Base-by-base conservation (phyloP, 1,140 invertebrate genomes). In the Drosophila rufa region DNA sequence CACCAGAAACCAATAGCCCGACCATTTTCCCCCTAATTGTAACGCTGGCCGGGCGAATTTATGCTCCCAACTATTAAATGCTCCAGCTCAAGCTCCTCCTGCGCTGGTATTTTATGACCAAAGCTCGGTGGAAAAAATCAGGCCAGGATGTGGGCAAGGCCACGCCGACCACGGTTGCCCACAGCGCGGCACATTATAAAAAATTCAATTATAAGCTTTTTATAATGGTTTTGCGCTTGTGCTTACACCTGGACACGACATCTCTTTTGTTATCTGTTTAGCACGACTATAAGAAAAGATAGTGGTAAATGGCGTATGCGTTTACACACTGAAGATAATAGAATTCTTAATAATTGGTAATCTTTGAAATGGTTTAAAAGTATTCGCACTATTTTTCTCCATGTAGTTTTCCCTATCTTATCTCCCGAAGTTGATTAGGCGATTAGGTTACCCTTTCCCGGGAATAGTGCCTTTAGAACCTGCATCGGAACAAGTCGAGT, bases 141-240 rank as follows among this genome's bases (percentile, higher is more conserved):
- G 40, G 19, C 46, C 27, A 48, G 43, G 65, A 57, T 68, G 48
- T 55, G 33, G 27, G n/a, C 62, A 27, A 22, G 38, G 27, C 36
- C 30, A 27, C 19, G 42, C n/a, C 43, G 3, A 30, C 64, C 42
- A 30, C 7, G 14, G 8, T 40, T 17, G 15, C 19, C n/a, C 6
- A 48, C 19, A 83, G 62, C 62, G 66, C 55, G 78, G 80, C 77
- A 82, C 56, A 80, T 78, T 84, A 84, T 79, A 84, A 81, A 89
- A 89, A 90, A 90, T 89, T 89, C 78, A 84, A 89, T 89, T 89
- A 84, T 79, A 81, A 77, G 66, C 56, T 65, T 89, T 76, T 84
- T 81, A 79, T 79, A 89, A 89, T 81, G 45, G 73, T 60, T 51
- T 51, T 68, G 51, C 55, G 61, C 14, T 3, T 53, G 55, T 57